Evolutionary conservation across 2,888 invertebrate species (phyloP).

Genomic region (Trachelus troglodyta): DNA sequence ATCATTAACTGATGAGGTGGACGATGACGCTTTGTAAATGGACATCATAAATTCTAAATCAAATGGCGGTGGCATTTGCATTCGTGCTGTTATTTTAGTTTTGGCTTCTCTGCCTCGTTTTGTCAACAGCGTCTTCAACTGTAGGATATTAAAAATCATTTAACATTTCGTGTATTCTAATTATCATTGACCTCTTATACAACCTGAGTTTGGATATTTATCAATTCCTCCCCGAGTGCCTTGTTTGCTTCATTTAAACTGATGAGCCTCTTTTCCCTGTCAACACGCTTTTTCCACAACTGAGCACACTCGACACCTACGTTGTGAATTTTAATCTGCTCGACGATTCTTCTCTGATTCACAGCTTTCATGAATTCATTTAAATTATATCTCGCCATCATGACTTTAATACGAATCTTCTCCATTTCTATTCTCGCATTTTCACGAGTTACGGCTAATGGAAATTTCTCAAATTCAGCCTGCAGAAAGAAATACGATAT

Average conservation of each 20-base stretch:
- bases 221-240: slow-evolving; percentile 15
- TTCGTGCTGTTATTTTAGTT: not conserved
- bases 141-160: not conserved
- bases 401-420: slow-evolving; percentile 8
- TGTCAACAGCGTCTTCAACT: not conserved
- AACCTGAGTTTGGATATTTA: not conserved
- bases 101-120: not conserved
- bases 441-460: slow-evolving; percentile 20
- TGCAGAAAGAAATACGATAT: not conserved
- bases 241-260: not conserved
- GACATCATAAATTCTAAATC: slow-evolving; percentile 23
- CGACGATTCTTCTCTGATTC: slow-evolving; percentile 14
- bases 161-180: not conserved
- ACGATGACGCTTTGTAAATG: not conserved
- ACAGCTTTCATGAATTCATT: slow-evolving; percentile 12
- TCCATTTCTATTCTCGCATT: slow-evolving; percentile 7
- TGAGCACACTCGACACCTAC: slow-evolving; percentile 14
- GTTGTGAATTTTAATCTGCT: slow-evolving; percentile 16
- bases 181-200: not conserved
- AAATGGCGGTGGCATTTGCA: slow-evolving; percentile 29
- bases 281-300: slow-evolving; percentile 16
- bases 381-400: slow-evolving; percentile 20
- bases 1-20: not conserved
- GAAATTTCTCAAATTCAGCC: slow-evolving; percentile 21
- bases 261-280: slow-evolving; percentile 15